These are phyloP conservation scores for Meteorus sp. DNA, from an alignment of 1,140 invertebrate species.

Conservation along the genomic window DNA sequence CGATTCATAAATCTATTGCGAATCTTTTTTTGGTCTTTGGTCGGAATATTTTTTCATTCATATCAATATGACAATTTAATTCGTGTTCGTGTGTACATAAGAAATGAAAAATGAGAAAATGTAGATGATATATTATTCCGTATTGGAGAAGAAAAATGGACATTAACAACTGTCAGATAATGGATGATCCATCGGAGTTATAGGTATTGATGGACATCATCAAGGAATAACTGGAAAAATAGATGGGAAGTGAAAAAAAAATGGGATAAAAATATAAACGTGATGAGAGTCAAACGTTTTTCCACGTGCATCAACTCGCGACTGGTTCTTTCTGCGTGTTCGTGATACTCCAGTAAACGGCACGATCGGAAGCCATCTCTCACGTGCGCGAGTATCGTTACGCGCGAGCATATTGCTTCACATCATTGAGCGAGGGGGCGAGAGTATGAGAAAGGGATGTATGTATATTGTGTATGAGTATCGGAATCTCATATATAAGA, in stretches of 20 bases:
- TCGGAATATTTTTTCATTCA: background rate
- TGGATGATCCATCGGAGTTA: no score
- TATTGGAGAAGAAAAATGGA: no score
- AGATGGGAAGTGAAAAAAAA: background rate
- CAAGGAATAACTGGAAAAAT: no score
- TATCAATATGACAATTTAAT: no score
- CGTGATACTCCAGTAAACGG: conserved; percentile 14
- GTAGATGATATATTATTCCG: no score
- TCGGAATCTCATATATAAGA: no score
- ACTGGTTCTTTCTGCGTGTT: background rate
- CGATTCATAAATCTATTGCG: background rate
- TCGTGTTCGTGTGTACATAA: no score
- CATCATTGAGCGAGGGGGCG: background rate
- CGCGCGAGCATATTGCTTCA: conserved; percentile 14
- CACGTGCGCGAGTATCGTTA: conserved; percentile 30
- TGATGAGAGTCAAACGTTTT: background rate
- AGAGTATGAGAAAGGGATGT: background rate
- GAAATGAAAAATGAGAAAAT: no score
- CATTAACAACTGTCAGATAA: no score
- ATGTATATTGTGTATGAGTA: background rate
- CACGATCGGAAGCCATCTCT: conserved; percentile 28
- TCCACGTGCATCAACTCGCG: background rate
- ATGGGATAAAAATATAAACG: background rate
- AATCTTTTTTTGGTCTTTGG: background rate
- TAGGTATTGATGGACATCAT: no score